Evolutionary conservation across 2,113 vertebrate genomes (phyloP).

Genomic region (Monopterus albus): DNA sequence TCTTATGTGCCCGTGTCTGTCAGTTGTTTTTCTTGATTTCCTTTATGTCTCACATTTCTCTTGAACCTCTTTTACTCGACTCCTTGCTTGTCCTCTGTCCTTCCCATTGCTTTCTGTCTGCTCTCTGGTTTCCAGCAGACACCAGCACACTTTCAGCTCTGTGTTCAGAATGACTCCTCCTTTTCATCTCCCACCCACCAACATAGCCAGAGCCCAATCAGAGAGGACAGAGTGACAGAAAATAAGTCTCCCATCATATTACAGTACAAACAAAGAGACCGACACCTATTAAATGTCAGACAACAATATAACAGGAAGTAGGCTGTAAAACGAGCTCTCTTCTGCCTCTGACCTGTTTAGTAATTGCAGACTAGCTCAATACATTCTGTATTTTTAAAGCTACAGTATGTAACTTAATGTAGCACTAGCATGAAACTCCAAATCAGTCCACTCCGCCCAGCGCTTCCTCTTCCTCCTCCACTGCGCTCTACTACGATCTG

Average conservation of each 20-base stretch:
- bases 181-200: slow-evolving; percentile 67
- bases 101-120: slow-evolving; percentile 51
- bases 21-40: slow-evolving; percentile 37
- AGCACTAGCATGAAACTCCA: too few species aligned
- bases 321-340: slow-evolving; percentile 25
- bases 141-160: slow-evolving; percentile 68
- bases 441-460: too few species aligned
- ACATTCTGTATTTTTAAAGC: too few species aligned
- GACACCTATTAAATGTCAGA: slow-evolving; percentile 53
- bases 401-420: too few species aligned
- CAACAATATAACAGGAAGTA: slow-evolving; percentile 48
- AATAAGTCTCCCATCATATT: slow-evolving; percentile 54
- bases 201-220: slow-evolving; percentile 64
- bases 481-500: too few species aligned
- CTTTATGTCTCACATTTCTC: slow-evolving; percentile 41
- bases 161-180: slow-evolving; percentile 76
- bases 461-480: too few species aligned
- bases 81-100: slow-evolving; percentile 59
- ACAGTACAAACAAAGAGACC: slow-evolving; percentile 59
- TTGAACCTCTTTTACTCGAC: slow-evolving; percentile 51
- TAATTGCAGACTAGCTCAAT: slow-evolving; percentile 53
- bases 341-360: slow-evolving; percentile 13
- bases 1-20: slow-evolving; percentile 19
- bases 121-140: slow-evolving; percentile 66
- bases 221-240: slow-evolving; percentile 56